phyloP scores from a whole-genome alignment of 2,888 invertebrate species.

The Periphyllus acericola region DNA sequence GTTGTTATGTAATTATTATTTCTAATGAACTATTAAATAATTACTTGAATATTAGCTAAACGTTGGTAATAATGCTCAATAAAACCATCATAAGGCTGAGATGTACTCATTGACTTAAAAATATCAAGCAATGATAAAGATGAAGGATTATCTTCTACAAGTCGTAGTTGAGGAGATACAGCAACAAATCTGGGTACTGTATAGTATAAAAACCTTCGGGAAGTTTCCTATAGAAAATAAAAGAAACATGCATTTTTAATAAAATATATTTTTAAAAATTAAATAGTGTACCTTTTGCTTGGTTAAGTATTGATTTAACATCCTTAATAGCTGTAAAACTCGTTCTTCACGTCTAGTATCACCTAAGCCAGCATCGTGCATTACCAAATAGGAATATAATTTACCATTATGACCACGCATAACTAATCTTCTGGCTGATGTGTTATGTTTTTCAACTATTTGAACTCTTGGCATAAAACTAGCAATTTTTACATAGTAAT shows the following conservation, averaged over 20 bases:
- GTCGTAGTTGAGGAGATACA: constrained; percentile 92
- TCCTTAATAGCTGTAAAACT: constrained; percentile 88
- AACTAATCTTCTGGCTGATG: constrained; percentile 87
- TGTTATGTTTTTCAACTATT: constrained; percentile 95
- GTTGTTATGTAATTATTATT: background rate
- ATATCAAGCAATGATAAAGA: constrained; percentile 91
- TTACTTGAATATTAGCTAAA: constrained; percentile 83
- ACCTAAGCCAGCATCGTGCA: constrained; percentile 92
- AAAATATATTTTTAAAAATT: background rate
- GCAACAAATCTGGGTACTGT: constrained; percentile 95
- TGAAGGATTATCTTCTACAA: constrained; percentile 95
- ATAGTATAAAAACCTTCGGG: constrained; percentile 88
- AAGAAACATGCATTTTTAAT: constrained; percentile 73
- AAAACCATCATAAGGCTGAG: constrained; percentile 88
- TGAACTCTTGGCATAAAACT: constrained; percentile 97
- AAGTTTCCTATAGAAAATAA: constrained; percentile 75
- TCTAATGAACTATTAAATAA: constrained; percentile 1
- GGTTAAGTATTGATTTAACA: constrained; percentile 93
- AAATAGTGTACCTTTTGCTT: constrained; percentile 80
- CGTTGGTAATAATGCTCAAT: constrained; percentile 92
- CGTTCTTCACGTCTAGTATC: constrained; percentile 94
- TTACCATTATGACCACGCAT: constrained; percentile 97
- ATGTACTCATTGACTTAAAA: constrained; percentile 83
- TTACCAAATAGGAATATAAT: constrained; percentile 94
- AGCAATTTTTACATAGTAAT: constrained; percentile 95